Base-by-base conservation (phyloP, 2,888 invertebrate genomes). In the Drosophila paranaensis region DNA sequence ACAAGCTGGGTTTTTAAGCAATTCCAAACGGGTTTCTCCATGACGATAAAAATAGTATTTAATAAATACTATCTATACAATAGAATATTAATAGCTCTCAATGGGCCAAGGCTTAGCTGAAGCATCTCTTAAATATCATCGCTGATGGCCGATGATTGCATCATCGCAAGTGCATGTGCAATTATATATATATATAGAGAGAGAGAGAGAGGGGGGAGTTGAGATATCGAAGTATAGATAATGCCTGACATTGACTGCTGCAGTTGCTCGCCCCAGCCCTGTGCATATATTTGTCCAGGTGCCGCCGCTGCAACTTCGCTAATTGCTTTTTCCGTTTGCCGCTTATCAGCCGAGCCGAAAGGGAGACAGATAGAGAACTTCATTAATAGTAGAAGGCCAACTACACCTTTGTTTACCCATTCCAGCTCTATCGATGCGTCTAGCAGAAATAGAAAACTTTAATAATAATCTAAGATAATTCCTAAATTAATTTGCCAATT, bases 271-370 rank as follows among this genome's bases (percentile, higher is more conserved):
- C 56, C 25, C 33, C 37, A 58, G 30, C 56, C 25, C 33, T 30
- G 16, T 40, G 30, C 27, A 58, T 11, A 13, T 58, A 48, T 66
- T 70, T 70, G 75, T 14, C 56, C 72, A 76, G 67, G 46, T 68
- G 61, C 55, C 42, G 9, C 10, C 13, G 3, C 55, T 55, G 39
- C 55, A 55, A 54, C 54, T 55, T 37, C 61, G 65, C 64, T 64
- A 77, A 77, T 76, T 77, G 46, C 58, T 53, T 69, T 77, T 67
- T 27, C 33, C 67, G 33, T 46, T 57, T 43, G 14, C 9, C 11
- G 27, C 30, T 64, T 77, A 69, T 77, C 77, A 61, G n/a, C 30
- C 16, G 10, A 14, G 39, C 10, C 10, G n/a, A 5, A 9, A 1
- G 20, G 6, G 20, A 20, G 20, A 25, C 13, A 39, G 39, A 11